Base-by-base conservation (phyloP, 2,888 invertebrate species). In the Caenorhabditis uteleia region DNA sequence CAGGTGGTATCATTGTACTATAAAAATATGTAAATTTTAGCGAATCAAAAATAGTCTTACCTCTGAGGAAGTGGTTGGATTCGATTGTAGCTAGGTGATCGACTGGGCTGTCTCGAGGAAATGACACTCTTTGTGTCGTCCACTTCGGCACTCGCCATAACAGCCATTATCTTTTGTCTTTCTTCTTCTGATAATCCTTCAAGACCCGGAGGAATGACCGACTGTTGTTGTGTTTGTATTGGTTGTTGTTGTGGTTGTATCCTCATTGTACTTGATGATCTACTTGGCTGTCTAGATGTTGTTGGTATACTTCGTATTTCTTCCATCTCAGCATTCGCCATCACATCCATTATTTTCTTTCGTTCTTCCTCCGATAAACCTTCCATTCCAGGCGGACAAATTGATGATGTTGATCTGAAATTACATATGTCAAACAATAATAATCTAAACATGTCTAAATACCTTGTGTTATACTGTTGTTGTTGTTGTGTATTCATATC, bases 341-440 rank as follows among this genome's bases (percentile, higher is more conserved):
- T 88, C n/a, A 89, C 88, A 64, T 86, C 86, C 70, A 87, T 86
- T 48, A 89, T 89, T 82, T 88, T 86, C 55, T 87, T 85, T 46
- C 87, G 83, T 78, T 89, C 89, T 70, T 88, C 88, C 47, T 87
- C 87, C 53, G 87, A 87, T 70, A 89, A 83, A 77, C 50, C 73
- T 55, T 80, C 80, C 34, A 82, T 44, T 8, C 77, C 82, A 2
- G 68, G 68, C 8, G 67, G 58, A n/a, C n/a, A n/a, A 38, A 58
- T 39, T 7, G 26, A n/a, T 21, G 42, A 16, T n/a, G 14, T 34
- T 18, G 16, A 20, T 36, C 20, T 18, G 18, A 36, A n/a, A 18
- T n/a, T n/a, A n/a, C n/a, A n/a, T n/a, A n/a, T n/a, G n/a, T n/a
- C n/a, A n/a, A n/a, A n/a, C n/a, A n/a, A n/a, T n/a, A n/a, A n/a